Evolutionary conservation across 2,888 invertebrate species (phyloP), one percentile per base, ranked within the genome.

Genomic region (Zootermopsis nevadensis): DNA sequence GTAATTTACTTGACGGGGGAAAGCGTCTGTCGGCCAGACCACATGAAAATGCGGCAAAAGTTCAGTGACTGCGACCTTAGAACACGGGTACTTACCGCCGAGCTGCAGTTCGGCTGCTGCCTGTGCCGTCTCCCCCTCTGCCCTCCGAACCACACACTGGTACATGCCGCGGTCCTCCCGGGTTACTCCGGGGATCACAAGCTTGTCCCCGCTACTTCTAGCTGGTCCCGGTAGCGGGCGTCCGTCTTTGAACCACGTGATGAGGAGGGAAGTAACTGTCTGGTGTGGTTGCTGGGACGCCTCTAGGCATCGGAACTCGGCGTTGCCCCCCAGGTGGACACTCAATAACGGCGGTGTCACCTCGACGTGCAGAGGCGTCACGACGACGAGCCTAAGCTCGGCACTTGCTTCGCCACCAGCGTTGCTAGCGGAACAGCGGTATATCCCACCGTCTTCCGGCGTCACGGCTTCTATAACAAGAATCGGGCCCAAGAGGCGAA

Each of bases 131-230:
- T 94, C 94, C 27, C 94, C 94, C 88, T 94, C 94, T 53, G 93
- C 91, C 85, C 94, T 90, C 84, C 94, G 90, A 12, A 94, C 94
- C 85, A 95, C 91, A 88, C 95, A 95, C 88, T 95, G 95, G 88
- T 95, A 95, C 94, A 95, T 94, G 86, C 95, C 95, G 84, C 94
- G 91, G 88, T 95, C 94, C 87, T 94, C 94, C 81, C 94, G 90
- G 66, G 93, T 93, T 69, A 95, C 94, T 83, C 93, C 93, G 85
- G 92, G 92, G 86, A 95, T 91, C 81, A 93, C 90, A 81, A 94
- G 88, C 60, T 93, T 91, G 86, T 94, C 94, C 77, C 92, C 91
- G 80, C 91, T 91, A 85, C 93, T 93, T 85, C 94, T 91, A 12
- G 94, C 93, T 10, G 93, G 92, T 83, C 92, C 93, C 0, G 94